Base-by-base conservation (phyloP, 37 sponge, comb jelly and placozoan genomes). In the Aphrocallistes beatrix region DNA sequence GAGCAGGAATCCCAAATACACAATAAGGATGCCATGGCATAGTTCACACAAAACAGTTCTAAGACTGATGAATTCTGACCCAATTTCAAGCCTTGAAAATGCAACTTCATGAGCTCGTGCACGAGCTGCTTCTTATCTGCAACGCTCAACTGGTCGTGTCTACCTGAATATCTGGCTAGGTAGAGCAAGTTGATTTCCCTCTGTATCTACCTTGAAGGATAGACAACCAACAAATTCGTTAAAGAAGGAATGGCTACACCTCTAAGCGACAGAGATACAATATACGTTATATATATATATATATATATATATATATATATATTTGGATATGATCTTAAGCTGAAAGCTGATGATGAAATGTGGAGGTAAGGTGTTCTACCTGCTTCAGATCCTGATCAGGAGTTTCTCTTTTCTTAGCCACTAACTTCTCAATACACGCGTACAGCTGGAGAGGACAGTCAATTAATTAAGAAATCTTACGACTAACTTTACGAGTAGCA, bases 121-220 rank as follows among this genome's bases (percentile, higher is more conserved):
- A 60, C 34, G 75, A 60, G 75, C 10, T 60, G 32, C n/a, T 30
- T 13, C 75, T 60, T 60, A 19, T 60, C 75, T 13, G 10, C 75
- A 19, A 60, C 75, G n/a, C 28, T 25, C n/a, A 60, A 30, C 75
- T 60, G 8, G 75, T 60, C 75, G n/a, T 60, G 75, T 19, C 17
- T 19, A 3, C 75, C 75, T 3, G 75, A 60, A 13, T 60, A 60
- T 60, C 75, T 60, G 21, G 75, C 34, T 21, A 60, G 8, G 75
- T 60, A 60, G 17, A 60, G 75, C 75, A 60, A 13, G 75, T 60
- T 60, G 34, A 60, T 60, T 8, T 60, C 75, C n/a, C 75, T 60
- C 75, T 60, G 75, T 13, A 60, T 60, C 75, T 60, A 60, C 75
- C 75, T 60, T 60, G 75, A 13, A 30, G n/a, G 75, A 60, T 21